Evolutionary conservation across 53 echinoderm and acorn worm genomes (phyloP).

Genomic region (Temnopleurus reevesii): DNA sequence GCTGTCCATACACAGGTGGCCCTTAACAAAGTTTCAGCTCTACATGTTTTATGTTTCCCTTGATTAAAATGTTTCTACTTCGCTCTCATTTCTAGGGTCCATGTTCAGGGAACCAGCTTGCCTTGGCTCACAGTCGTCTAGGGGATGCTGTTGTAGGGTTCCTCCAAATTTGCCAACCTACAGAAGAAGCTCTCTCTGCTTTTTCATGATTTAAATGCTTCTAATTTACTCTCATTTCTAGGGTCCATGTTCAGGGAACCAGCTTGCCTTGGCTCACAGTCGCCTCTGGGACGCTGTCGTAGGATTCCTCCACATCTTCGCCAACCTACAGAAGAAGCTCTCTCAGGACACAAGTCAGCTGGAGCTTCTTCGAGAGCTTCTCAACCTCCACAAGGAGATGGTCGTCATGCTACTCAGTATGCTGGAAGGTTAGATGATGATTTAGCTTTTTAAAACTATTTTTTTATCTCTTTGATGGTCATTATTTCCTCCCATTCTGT

Average conservation of each 20-base stretch:
- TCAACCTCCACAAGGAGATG: constrained; percentile 99
- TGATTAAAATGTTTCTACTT: no score
- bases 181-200: constrained; percentile 81
- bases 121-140: constrained; percentile 93
- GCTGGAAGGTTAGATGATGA: constrained; percentile 92
- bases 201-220: no score
- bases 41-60: no score
- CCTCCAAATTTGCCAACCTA: constrained; percentile 94
- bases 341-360: constrained; percentile 95
- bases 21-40: no score
- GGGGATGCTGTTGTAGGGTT: constrained; percentile 98
- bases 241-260: constrained; percentile 97
- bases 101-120: constrained; percentile 92
- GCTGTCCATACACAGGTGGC: no score
- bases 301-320: constrained; percentile 96
- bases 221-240: neutral
- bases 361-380: constrained; percentile 84
- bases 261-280: constrained; percentile 94
- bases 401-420: constrained; percentile 99
- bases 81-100: constrained; percentile 67
- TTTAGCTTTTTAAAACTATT: no score
- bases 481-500: no score
- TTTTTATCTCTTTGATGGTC: no score
- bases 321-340: constrained; percentile 96
- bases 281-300: constrained; percentile 96